Percentiles rank a stretch among this genome's conserved stretches.
These are phyloP conservation scores for Rhagonycha lutea DNA, from an alignment of 2,888 invertebrate genomes.

Conservation along the genomic window DNA sequence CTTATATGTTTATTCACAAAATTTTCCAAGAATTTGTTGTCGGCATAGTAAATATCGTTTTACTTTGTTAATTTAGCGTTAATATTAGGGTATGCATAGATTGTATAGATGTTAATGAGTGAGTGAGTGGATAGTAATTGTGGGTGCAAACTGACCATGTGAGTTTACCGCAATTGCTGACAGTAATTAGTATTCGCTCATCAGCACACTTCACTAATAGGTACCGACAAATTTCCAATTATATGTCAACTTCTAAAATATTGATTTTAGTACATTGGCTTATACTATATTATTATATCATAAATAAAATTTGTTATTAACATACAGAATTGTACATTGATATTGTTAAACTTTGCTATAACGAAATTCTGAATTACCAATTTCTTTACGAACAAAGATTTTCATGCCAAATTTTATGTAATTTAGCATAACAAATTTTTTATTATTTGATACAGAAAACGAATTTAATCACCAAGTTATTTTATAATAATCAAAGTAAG, in stretches of 20 bases:
- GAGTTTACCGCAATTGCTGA: constrained; percentile 24
- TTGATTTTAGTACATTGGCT: background rate
- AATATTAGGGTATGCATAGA: background rate
- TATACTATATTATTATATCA: background rate
- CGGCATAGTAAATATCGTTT: background rate
- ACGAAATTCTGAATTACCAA: too few species aligned
- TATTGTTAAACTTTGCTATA: too few species aligned
- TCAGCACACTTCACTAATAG: constrained; percentile 3
- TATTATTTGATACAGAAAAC: too few species aligned
- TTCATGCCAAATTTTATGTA: too few species aligned
- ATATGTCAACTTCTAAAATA: background rate
- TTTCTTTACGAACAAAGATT: too few species aligned
- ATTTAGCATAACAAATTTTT: too few species aligned
- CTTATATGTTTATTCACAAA: background rate
- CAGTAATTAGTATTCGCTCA: constrained; percentile 25
- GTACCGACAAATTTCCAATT: background rate
- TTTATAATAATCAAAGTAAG: too few species aligned
- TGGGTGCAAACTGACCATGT: constrained; percentile 26
- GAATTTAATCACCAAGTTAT: too few species aligned
- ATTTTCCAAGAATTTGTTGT: background rate
- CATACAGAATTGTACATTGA: too few species aligned
- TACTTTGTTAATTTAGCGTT: background rate
- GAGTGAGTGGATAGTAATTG: constrained; percentile 25
- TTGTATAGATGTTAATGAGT: constrained; percentile 25
- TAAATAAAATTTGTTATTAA: background rate